Evolutionary conservation across 1,140 invertebrate species (phyloP), one percentile per base, ranked within the genome.

Genomic region (Piezodorus guildinii): DNA sequence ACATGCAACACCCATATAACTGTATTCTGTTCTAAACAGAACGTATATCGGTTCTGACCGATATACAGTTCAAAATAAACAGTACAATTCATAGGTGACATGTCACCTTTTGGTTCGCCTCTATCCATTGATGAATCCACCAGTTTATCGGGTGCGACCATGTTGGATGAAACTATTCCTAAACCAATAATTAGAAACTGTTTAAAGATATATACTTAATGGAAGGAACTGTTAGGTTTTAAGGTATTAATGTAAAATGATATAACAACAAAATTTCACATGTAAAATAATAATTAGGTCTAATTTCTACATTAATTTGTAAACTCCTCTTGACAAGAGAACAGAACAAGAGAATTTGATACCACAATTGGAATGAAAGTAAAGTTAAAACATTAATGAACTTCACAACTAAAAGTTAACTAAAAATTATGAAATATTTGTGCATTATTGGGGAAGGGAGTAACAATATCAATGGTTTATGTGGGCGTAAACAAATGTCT

Each of bases 101-200:
- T 63, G 56, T 64, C 63, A 64, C 63, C 63, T 64, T 60, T 60
- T 60, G 63, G 45, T 43, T 51, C 27, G 21, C n/a, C 27, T 59
- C 63, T 54, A 44, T 64, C 63, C 63, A 60, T 60, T 60, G 63
- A 56, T 25, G 63, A 58, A 43, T 64, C 63, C 58, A 60, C 52
- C 63, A 64, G 58, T 45, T 46, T 64, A 64, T 64, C 63, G 39
- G 63, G 63, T 21, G 63, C 63, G 43, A 64, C 63, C 63, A 64
- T 64, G 39, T 34, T 64, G 54, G 34, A 60, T 60, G 56, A 60
- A 49, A 45, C 23, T 63, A 46, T 12, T 30, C 62, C 62, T 63
- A 63, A 63, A 63, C 43, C 62, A 63, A 63, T 63, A 52, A 63
- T 34, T 63, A 54, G 23, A 39, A 62, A 62, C 34, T 49, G 25